Base-by-base conservation (phyloP, 2,113 vertebrate genomes). In the Taxidea taxus region DNA sequence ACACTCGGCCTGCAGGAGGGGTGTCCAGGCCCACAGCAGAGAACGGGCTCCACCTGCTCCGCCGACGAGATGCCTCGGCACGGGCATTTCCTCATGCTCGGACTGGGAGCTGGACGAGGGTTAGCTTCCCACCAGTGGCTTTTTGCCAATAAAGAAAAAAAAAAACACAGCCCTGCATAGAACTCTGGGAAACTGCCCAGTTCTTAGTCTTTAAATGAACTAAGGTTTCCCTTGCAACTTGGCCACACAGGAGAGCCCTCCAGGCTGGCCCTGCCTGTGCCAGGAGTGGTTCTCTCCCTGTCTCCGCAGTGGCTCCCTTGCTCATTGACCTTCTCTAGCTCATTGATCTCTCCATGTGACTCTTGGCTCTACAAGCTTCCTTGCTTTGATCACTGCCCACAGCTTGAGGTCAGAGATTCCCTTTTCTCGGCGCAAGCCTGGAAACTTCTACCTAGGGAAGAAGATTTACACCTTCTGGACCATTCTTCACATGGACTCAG, bases 51-150 rank as follows among this genome's bases (percentile, higher is more conserved):
- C 6, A 10, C 37, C 51, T 2, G 1, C 47, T 42, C 20, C 3
- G n/a, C 20, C 13, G 3, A 70, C 1, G 1, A n/a, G 49, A 31
- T 34, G 13, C 34, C 9, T 29, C 3, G 0, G 13, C n/a, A 20
- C 11, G 20, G 16, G 87, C 12, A 47, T 13, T 54, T 68, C 42
- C 56, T 87, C 66, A 8, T 1, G 6, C 58, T 5, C 11, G 42
- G 31, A 4, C 10, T 47, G 20, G 83, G 83, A 88, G 44, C 64
- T 37, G 20, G 81, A 29, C 56, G 44, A 47, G 49, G 18, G 39
- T 29, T 54, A 18, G 20, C 34, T 21, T 68, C n/a, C 39, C 75
- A 21, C 39, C 42, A 58, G 4, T 10, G 34, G 4, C 44, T 62
- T 25, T 21, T 54, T 93, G 34, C 39, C 74, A 83, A 44, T 60